Evolutionary conservation across 1,140 invertebrate species (phyloP).

Genomic region (Drosophila eugracilis): DNA sequence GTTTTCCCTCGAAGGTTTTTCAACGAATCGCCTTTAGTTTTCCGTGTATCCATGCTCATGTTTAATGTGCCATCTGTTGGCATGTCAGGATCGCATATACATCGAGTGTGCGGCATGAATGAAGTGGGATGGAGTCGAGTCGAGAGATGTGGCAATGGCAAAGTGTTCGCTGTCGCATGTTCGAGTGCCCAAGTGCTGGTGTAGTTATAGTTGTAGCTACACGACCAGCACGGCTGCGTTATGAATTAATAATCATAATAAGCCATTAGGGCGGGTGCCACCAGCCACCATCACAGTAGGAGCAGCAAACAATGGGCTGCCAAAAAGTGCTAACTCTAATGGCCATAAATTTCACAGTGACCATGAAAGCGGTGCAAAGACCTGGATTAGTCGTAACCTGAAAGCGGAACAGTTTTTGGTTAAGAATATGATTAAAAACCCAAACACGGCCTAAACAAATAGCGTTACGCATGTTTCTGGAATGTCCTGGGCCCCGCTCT

Average conservation of each 20-base stretch:
- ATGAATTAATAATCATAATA: conserved; percentile 79
- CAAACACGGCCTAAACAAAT: conserved; percentile 68
- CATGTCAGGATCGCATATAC: conserved; percentile 49
- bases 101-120: conserved; percentile 7
- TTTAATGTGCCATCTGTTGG: conserved; percentile 53
- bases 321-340: conserved; percentile 69
- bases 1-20: too few relatives aligned
- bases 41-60: conserved; percentile 33
- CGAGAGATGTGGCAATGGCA: conserved; percentile 22
- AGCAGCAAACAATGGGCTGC: conserved; percentile 27
- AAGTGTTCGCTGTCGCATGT: conserved; percentile 31
- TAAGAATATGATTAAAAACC: conserved; percentile 48
- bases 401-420: conserved; percentile 30
- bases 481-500: conserved; percentile 32
- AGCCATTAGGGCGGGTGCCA: conserved; percentile 51
- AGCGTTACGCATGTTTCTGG: conserved; percentile 71
- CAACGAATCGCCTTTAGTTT: not conserved
- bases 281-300: conserved; percentile 13
- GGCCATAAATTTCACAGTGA: conserved; percentile 70
- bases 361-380: conserved; percentile 45
- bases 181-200: conserved; percentile 47
- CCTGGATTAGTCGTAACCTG: conserved; percentile 16
- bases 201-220: conserved; percentile 43
- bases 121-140: conserved; percentile 12
- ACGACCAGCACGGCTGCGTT: conserved; percentile 40